Evolutionary conservation across 2,888 invertebrate genomes (phyloP).

Genomic region (Drosophila ustulata): DNA sequence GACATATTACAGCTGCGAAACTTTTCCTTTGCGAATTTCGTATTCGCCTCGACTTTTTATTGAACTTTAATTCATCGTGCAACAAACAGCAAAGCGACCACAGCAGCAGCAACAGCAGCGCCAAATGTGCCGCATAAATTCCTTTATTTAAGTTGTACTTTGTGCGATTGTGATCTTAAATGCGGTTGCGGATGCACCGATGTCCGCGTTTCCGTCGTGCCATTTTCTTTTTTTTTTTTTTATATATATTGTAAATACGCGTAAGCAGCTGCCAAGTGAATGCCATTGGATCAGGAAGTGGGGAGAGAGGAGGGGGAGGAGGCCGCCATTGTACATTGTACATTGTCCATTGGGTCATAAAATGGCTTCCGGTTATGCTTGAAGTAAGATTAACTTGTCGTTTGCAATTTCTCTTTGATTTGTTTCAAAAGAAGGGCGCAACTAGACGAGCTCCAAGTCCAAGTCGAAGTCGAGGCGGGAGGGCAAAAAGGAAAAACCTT

Average conservation of each 20-base stretch:
- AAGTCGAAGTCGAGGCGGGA: not conserved
- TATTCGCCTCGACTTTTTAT: conserved; percentile 49
- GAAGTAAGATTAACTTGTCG: conserved; percentile 83
- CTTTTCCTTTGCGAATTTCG: conserved; percentile 26
- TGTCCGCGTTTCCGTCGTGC: conserved; percentile 38
- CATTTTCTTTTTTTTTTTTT: conserved; percentile 7
- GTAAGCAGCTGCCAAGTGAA: conserved; percentile 46
- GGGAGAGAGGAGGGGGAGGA: not conserved
- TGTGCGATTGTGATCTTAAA: conserved; percentile 55
- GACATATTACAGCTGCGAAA: conserved; percentile 13
- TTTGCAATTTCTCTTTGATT: conserved; percentile 84
- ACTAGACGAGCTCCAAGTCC: conserved; percentile 6
- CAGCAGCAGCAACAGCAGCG: conserved; percentile 16
- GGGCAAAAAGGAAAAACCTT: not conserved
- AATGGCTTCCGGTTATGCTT: conserved; percentile 82
- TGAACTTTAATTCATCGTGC: conserved; percentile 70
- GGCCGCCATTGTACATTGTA: conserved; percentile 41
- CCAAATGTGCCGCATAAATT: conserved; percentile 65
- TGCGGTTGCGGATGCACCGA: conserved; percentile 50
- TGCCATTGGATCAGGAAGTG: conserved; percentile 31
- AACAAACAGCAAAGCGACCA: conserved; percentile 23
- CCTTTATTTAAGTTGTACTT: conserved; percentile 63
- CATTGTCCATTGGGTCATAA: conserved; percentile 81
- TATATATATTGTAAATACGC: conserved; percentile 48
- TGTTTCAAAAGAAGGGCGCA: conserved; percentile 65